These are phyloP conservation scores for Drosophila truncata DNA, from an alignment of 1,140 invertebrate genomes.

Conservation along the genomic window DNA sequence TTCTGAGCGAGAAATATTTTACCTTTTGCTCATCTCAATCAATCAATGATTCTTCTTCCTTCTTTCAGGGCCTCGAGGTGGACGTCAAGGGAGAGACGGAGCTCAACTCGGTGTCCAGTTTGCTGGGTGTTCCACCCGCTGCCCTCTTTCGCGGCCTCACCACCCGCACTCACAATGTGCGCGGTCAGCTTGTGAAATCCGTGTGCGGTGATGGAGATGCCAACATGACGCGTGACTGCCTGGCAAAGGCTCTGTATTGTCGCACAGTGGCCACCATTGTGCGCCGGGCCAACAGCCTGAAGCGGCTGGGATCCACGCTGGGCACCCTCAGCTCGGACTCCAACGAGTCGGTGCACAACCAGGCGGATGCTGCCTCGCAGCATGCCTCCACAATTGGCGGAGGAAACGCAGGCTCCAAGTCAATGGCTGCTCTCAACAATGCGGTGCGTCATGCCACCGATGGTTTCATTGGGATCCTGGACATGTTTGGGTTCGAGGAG, in stretches of 20 bases:
- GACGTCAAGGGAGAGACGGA: constrained; percentile 92
- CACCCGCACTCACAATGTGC: constrained; percentile 92
- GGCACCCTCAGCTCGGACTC: constrained; percentile 96
- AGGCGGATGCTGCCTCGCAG: constrained; percentile 93
- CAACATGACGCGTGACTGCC: constrained; percentile 93
- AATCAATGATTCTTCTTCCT: neutral
- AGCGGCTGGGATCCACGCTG: constrained; percentile 93
- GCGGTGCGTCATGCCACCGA: constrained; percentile 97
- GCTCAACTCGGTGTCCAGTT: constrained; percentile 92
- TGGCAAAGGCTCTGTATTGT: constrained; percentile 97
- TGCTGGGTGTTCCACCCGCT: constrained; percentile 92
- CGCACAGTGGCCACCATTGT: constrained; percentile 98
- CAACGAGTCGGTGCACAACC: constrained; percentile 96
- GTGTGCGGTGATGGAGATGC: constrained; percentile 94
- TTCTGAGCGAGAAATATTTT: constrained; percentile 76
- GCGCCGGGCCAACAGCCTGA: constrained; percentile 95
- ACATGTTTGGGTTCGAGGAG: constrained; percentile 98
- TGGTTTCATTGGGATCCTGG: constrained; percentile 97
- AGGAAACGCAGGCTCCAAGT: constrained; percentile 92
- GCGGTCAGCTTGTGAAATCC: constrained; percentile 93
- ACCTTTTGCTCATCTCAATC: neutral
- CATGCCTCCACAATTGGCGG: constrained; percentile 95
- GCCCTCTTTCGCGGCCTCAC: constrained; percentile 93
- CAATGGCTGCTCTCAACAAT: constrained; percentile 96
- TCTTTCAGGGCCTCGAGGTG: constrained; percentile 88